These are phyloP conservation scores for Nibea coibor DNA, from an alignment of 2,113 vertebrate species.

Conservation along the genomic window DNA sequence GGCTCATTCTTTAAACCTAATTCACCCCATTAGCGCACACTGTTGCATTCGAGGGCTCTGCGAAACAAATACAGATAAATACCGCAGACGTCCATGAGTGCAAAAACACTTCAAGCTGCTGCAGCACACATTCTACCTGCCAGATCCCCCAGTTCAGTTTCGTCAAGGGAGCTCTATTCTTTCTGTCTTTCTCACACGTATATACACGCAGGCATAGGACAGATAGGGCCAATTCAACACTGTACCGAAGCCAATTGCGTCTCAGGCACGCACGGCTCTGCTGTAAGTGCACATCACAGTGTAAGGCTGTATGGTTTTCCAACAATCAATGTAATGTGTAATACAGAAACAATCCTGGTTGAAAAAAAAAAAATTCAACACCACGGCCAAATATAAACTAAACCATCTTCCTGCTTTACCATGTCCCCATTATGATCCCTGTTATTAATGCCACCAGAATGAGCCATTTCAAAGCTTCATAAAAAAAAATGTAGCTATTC, in stretches of 20 bases:
- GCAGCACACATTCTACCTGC: background rate
- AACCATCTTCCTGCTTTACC: constrained; percentile 38
- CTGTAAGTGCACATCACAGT: constrained; percentile 7
- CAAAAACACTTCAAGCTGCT: constrained; percentile 16
- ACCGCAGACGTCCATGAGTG: background rate
- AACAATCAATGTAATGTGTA: constrained; percentile 34
- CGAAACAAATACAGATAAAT: background rate
- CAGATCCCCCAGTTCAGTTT: constrained; percentile 18
- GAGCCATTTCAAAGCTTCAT: constrained; percentile 60
- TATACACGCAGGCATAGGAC: constrained; percentile 3
- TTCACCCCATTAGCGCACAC: background rate
- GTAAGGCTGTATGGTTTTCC: constrained; percentile 31
- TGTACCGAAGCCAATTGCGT: constrained; percentile 26
- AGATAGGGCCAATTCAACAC: constrained; percentile 10
- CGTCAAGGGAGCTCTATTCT: constrained; percentile 11
- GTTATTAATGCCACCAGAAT: constrained; percentile 65
- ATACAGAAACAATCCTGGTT: constrained; percentile 21
- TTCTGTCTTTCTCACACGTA: constrained; percentile 3
- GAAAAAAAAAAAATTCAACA: constrained; percentile 13
- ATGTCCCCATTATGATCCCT: constrained; percentile 47
- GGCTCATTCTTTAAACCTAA: background rate
- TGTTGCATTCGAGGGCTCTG: background rate
- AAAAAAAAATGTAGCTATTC: constrained; percentile 66
- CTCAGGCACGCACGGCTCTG: constrained; percentile 7
- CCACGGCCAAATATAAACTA: constrained; percentile 54